Evolutionary conservation across 2,888 invertebrate genomes (phyloP), one percentile per base, ranked within the genome.

Genomic region (Molanna angustata): DNA sequence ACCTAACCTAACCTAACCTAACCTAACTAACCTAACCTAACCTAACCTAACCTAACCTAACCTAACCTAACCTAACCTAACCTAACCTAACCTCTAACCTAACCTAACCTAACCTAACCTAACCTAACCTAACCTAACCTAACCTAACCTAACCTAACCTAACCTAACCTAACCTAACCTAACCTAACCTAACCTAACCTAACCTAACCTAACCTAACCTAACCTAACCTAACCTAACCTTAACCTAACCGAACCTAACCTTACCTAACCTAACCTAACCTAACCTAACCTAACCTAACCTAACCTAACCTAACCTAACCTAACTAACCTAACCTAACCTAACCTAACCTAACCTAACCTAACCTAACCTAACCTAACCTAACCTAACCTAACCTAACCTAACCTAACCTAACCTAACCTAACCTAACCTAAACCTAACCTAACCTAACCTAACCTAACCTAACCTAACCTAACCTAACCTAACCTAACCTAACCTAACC

Each of bases 381-480:
- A 44, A 44, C 44, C 42, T 42, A 42, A 42, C 42, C 42, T 42
- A 42, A 42, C 42, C 42, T 54, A 60, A 56, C 59, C 58, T 57
- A 59, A 57, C 60, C 58, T 57, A 60, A 59, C 60, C 58, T 58
- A 60, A 57, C 61, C 58, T 57, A 56, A 58, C 61, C 56, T 54
- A 50, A 54, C 42, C 42, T 57, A 58, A 9, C 35, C 35, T 35
- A 9, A 6, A 41, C 41, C 41, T 41, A 41, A 56, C 60, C 57
- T 27, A 27, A 27, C 27, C 27, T 27, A 27, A 27, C 27, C 27
- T 27, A 27, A 27, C 27, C 27, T 27, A 27, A 27, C 27, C 27
- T 27, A 27, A 27, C 27, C 27, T 27, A 27, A 27, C 27, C 27
- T 27, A 27, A 27, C 27, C 27, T 27, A 27, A 27, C 27, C 27